phyloP scores from a whole-genome alignment of 2,113 vertebrate species.

The Phyllopteryx taeniolatus region DNA sequence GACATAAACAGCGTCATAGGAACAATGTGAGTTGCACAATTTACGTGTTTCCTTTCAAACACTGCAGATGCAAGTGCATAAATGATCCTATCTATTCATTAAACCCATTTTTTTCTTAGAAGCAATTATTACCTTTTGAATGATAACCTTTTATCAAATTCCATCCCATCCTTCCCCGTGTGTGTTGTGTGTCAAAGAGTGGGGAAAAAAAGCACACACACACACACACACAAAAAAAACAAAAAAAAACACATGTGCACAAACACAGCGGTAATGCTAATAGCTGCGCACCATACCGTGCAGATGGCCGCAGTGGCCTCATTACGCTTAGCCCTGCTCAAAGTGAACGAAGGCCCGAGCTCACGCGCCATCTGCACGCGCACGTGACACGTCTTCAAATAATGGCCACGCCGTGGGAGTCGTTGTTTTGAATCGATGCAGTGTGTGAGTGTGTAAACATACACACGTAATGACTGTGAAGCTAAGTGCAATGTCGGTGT shows the following conservation, averaged over 20 bases:
- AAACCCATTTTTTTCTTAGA: no score
- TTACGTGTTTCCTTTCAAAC: no score
- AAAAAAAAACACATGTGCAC: not conserved
- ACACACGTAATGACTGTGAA: not conserved
- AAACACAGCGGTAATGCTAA: conserved; percentile 48
- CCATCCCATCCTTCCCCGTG: not conserved
- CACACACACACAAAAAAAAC: not conserved
- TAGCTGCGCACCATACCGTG: conserved; percentile 38
- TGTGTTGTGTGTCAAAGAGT: conserved; percentile 19
- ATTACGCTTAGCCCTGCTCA: conserved; percentile 46
- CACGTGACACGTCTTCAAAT: conserved; percentile 35
- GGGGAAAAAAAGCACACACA: not conserved
- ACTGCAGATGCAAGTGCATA: no score
- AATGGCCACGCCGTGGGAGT: conserved; percentile 40
- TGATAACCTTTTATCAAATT: not conserved
- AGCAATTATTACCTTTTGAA: not conserved
- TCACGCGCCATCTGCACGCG: conserved; percentile 42
- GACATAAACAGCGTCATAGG: no score
- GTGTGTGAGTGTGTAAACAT: conserved; percentile 10
- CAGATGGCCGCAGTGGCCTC: conserved; percentile 47
- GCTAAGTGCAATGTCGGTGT: not conserved
- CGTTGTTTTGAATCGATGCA: conserved; percentile 32
- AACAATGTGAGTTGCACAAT: no score
- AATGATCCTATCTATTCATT: no score
- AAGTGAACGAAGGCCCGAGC: conserved; percentile 29